Evolutionary conservation across 2,113 vertebrate genomes (phyloP), one percentile per base, ranked within the genome.

Genomic region (Picathartes gymnocephalus): DNA sequence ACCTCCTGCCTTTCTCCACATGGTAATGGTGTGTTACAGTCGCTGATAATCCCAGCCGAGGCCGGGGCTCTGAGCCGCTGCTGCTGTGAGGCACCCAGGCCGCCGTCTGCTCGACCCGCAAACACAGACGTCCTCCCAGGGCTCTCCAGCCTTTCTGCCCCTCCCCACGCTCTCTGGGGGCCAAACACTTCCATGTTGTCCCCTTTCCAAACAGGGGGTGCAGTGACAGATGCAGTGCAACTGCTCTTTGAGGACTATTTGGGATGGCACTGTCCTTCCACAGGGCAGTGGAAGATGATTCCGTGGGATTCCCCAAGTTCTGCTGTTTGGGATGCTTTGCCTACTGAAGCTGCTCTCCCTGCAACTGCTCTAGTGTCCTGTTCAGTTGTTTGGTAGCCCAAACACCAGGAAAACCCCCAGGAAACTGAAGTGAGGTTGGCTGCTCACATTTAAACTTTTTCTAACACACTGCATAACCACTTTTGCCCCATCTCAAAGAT

Each of bases 41-140:
- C 13, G 2, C 73, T 0, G 5, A 28, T 69, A 90, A 56, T 7
- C 20, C 14, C 12, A 2, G 31, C 2, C 2, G 23, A 27, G 54
- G 70, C 54, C 0, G 2, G 53, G 42, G 8, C n/a, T 8, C 6
- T 0, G 22, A 76, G 60, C 56, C 33, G 31, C 68, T 35, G 28
- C 42, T 50, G 37, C n/a, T 12, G 6, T 0, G 3, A 45, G 56
- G 35, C 9, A 58, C 8, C 2, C 0, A 1, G 17, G 28, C 56
- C 0, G 0, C 60, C 2, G 2, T 35, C 68, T 81, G 42, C 68
- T 76, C 13, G 5, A 3, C 27, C 80, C 81, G 37, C 74, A 44
- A 33, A 37, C 27, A 53, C 23, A 51, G 51, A 33, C 8, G 40
- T 54, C 81, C 39, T 50, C 6, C 37, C 44, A 21, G 56, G 44